These are phyloP conservation scores for Microtus montanus DNA, from an alignment of 2,113 vertebrate species.

Conservation along the genomic window DNA sequence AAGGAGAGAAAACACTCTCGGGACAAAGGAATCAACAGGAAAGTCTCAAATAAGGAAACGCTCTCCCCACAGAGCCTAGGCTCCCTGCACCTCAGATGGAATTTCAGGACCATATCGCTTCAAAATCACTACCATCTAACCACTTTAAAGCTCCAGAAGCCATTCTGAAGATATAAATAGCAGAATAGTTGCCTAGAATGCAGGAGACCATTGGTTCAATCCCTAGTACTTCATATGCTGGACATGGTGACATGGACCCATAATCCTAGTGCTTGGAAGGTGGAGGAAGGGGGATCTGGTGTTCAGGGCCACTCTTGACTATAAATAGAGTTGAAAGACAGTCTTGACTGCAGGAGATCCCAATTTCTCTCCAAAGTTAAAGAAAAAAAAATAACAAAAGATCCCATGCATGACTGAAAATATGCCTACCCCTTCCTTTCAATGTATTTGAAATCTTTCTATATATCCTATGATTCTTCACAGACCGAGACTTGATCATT, in stretches of 20 bases:
- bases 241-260: neutral
- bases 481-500: neutral
- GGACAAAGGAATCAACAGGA: neutral
- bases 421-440: neutral
- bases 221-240: neutral
- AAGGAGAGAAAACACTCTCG: neutral
- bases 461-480: neutral
- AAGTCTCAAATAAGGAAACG: neutral
- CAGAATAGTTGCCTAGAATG: neutral
- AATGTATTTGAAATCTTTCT: constrained; percentile 34
- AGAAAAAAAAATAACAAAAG: too few species aligned
- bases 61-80: neutral
- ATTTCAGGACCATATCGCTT: neutral
- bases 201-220: neutral
- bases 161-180: neutral
- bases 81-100: neutral
- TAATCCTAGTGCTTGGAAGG: neutral
- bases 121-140: neutral
- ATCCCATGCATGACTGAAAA: neutral
- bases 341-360: neutral
- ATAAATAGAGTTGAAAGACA: neutral
- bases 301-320: neutral
- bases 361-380: neutral
- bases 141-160: neutral
- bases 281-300: neutral